These are phyloP conservation scores for Tolmerus cingulatus DNA, from an alignment of 2,888 invertebrate species.

Conservation along the genomic window DNA sequence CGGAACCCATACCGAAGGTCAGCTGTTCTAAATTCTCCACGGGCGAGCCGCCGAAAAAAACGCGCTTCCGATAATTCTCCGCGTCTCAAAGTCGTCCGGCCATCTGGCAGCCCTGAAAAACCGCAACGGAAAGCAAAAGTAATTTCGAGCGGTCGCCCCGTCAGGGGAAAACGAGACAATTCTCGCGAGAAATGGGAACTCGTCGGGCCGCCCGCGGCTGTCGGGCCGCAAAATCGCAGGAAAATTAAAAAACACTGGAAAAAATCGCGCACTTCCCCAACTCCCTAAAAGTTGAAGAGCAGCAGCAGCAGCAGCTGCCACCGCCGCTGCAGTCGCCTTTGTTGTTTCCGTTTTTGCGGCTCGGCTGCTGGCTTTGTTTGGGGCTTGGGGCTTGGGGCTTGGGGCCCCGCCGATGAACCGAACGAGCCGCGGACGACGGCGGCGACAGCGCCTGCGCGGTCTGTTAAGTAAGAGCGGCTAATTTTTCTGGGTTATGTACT, in stretches of 20 bases:
- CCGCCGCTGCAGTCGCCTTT: neutral
- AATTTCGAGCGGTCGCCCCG: neutral
- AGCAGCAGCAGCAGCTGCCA: neutral
- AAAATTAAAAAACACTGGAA: neutral
- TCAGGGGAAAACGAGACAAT: neutral
- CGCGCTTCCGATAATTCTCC: neutral
- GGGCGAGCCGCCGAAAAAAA: neutral
- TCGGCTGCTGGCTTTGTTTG: neutral
- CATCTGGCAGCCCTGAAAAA: slow-evolving; percentile 14
- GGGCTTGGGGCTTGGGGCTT: neutral
- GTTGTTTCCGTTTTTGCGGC: neutral
- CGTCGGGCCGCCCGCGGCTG: neutral
- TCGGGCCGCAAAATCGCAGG: neutral
- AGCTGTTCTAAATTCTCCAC: slow-evolving; percentile 4
- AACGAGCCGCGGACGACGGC: neutral
- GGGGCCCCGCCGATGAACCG: neutral
- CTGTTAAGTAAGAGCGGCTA: slow-evolving; percentile 28
- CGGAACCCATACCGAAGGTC: neutral
- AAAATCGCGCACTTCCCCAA: slow-evolving; percentile 4
- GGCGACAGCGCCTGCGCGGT: neutral
- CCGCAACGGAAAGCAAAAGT: slow-evolving; percentile 12
- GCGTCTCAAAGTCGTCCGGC: neutral
- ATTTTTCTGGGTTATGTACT: slow-evolving; percentile 32
- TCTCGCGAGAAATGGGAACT: neutral
- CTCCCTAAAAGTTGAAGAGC: neutral